Evolutionary conservation across 1,140 invertebrate species (phyloP).

Genomic region (Eciton burchellii): DNA sequence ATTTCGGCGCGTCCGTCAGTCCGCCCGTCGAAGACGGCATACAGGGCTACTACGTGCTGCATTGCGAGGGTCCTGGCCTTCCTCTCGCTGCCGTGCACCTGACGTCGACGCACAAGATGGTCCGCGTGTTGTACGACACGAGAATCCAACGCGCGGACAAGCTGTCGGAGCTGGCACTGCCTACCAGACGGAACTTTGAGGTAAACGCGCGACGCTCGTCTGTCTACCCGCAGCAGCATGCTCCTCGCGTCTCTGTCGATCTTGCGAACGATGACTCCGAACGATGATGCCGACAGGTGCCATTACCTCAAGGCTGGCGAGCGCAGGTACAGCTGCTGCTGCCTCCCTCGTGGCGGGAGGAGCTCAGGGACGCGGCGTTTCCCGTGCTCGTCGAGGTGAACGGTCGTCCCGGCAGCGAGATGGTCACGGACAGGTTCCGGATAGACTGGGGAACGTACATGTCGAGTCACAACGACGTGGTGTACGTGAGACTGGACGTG

Average conservation of each 20-base stretch:
- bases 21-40: conserved; percentile 85
- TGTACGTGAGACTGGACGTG: conserved; percentile 95
- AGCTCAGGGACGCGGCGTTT: conserved; percentile 93
- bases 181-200: conserved; percentile 91
- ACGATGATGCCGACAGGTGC: conserved; percentile 85
- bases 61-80: conserved; percentile 92
- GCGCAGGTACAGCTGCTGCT: conserved; percentile 92
- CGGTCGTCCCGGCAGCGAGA: conserved; percentile 94
- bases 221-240: not conserved
- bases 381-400: conserved; percentile 95
- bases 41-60: conserved; percentile 90
- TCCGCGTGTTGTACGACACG: conserved; percentile 91
- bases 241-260: not conserved
- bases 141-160: conserved; percentile 88
- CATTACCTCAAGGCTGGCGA: conserved; percentile 91
- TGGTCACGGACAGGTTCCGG: conserved; percentile 93
- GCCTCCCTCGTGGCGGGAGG: conserved; percentile 93
- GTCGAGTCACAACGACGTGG: conserved; percentile 95
- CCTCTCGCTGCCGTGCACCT: conserved; percentile 92
- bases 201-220: conserved; percentile 60
- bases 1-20: conserved; percentile 90
- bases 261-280: conserved; percentile 7
- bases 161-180: conserved; percentile 90
- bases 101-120: conserved; percentile 89
- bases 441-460: conserved; percentile 97